Evolutionary conservation across 2,888 invertebrate genomes (phyloP), one percentile per base, ranked within the genome.

Genomic region (Drosophila algonquin): DNA sequence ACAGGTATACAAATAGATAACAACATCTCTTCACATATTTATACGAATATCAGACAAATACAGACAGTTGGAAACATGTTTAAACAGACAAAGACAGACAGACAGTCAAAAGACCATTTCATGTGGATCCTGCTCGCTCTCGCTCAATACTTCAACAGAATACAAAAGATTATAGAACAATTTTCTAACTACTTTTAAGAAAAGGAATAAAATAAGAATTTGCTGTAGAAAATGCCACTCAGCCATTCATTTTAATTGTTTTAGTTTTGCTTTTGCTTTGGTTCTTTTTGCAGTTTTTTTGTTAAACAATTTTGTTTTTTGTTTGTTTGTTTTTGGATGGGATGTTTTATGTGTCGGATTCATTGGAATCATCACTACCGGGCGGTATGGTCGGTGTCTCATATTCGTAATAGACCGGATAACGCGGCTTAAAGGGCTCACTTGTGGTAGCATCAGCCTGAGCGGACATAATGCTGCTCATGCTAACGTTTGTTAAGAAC

Each of bases 351-450:
- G 78, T 85, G 84, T 85, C 85, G 86, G 89, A 88, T 86, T 85
- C 85, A 83, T 84, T 88, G 73, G 90, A 91, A 90, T 91, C 91
- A 87, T 92, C 91, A 91, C 90, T 91, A 91, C 91, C 91, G 90
- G 91, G 91, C 90, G 91, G 92, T 91, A 91, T 91, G 77, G 90
- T 91, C 86, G 91, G 91, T 76, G 91, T 91, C 87, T 91, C 89
- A 70, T 91, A 91, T 50, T 91, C 90, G 81, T 91, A 91, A 83
- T 92, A 92, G 78, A 92, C 92, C 75, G 92, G 92, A 77, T 92
- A 92, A 75, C 91, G 92, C 73, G 92, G 92, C 80, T 91, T 91
- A 76, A 91, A 92, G 61, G 90, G 83, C 75, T 91, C 91, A 73
- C 85, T 89, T 88, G 87, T 87, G 45, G 64, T 57, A 44, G 73